Base-by-base conservation (phyloP, 2,888 invertebrate genomes). In the Leptopilina myrica region DNA sequence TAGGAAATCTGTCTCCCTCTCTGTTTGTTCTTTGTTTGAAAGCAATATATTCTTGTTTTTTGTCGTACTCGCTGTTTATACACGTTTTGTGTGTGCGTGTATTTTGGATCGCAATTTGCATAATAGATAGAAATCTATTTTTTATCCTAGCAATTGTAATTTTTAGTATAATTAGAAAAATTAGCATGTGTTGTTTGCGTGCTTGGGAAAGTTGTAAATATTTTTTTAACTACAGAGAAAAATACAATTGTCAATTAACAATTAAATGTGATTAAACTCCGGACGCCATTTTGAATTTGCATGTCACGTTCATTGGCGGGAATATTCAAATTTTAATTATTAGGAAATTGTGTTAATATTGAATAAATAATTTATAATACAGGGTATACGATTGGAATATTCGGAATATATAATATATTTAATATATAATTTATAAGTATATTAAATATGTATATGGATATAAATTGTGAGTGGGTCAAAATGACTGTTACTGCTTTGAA, bases 81-180 rank as follows among this genome's bases (percentile, higher is more conserved):
- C 33, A 73, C 53, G 67, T 67, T 67, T 67, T 33, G 11, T 49
- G 20, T 67, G 49, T 67, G 46, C 8, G 15, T 67, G 49, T 43
- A 15, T 49, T 46, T 49, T 49, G 49, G 46, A 20, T 67, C 11
- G 9, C 33, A 73, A 33, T 73, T 56, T 56, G 26, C 53, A 56
- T 53, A 53, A 62, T 14, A 33, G 53, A n/a, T 56, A n/a, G 20
- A n/a, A 14, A 66, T 66, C 33, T 67, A 49, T 49, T 49, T 77
- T 73, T 59, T 76, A 65, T 73, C 43, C 15, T 26, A 43, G 53
- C 67, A 77, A 62, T 62, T 77, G 8, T 64, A 62, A 15, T 65
- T 66, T 20, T 46, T 2, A 26, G n/a, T n/a, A 33, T 33, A 56
- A 56, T 26, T 56, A 53, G 0, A 26, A 56, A 14, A 8, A 7